phyloP scores from a whole-genome alignment of 1,140 invertebrate genomes.

The Idris sp. region DNA sequence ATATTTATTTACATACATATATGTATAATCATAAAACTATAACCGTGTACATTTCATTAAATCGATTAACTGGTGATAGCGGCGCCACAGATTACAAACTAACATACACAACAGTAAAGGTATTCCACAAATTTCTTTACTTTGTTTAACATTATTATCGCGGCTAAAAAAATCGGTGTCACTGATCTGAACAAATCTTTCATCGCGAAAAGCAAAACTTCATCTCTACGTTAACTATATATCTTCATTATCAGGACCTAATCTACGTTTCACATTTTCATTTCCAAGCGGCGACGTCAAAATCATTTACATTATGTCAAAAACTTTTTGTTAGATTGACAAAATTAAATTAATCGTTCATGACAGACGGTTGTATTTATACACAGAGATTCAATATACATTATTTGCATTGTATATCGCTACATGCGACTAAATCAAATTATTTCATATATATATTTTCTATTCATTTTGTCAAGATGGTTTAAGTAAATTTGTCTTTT shows the following conservation, averaged over 20 bases:
- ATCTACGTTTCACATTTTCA: constrained; percentile 4
- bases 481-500: too few relatives aligned
- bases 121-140: constrained; percentile 17
- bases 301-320: constrained; percentile 14
- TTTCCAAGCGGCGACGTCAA: constrained; percentile 12
- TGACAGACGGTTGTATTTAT: constrained; percentile 25
- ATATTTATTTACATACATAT: constrained; percentile 60
- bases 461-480: too few relatives aligned
- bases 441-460: too few relatives aligned
- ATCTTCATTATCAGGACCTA: constrained; percentile 2
- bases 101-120: constrained; percentile 38
- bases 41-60: constrained; percentile 45
- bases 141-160: constrained; percentile 19
- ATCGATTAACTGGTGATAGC: constrained; percentile 47
- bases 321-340: constrained; percentile 21
- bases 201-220: constrained; percentile 10
- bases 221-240: constrained; percentile 11
- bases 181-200: constrained; percentile 12
- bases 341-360: constrained; percentile 8
- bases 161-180: constrained; percentile 24
- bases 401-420: constrained; percentile 26
- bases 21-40: constrained; percentile 47
- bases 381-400: constrained; percentile 41
- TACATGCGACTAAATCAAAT: constrained; percentile 27
- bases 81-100: constrained; percentile 23